Conservation (phyloP, 2,113 vertebrate genomes). For the Sterrhoptilus dennistouni region DNA sequence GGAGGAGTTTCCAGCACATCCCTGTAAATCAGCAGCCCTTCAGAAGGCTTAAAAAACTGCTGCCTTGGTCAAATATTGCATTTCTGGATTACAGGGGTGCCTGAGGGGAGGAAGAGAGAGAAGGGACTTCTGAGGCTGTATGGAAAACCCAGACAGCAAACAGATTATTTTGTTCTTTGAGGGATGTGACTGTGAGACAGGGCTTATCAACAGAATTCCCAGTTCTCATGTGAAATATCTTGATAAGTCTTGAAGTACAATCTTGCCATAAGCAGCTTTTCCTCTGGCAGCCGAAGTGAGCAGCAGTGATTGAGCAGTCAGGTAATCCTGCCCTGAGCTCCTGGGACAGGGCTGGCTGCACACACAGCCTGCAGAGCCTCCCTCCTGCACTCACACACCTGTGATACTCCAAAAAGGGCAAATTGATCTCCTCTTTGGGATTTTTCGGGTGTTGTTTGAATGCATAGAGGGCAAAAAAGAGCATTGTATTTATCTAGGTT, state of each 20-base stretch:
- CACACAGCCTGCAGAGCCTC: background rate
- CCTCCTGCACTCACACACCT: background rate
- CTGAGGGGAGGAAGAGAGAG: background rate
- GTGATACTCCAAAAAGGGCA: fast-evolving
- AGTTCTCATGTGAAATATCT: constrained; percentile 28
- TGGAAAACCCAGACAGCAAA: background rate
- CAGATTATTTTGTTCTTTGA: constrained; percentile 4
- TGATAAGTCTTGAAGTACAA: constrained; percentile 15
- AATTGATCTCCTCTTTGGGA: background rate
- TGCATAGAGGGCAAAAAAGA: background rate
- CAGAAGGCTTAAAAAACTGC: background rate
- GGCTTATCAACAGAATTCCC: constrained; percentile 43
- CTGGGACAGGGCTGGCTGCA: background rate
- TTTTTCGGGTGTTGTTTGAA: background rate
- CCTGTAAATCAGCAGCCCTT: background rate
- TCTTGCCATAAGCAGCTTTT: constrained; percentile 45
- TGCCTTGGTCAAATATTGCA: background rate
- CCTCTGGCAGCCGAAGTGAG: constrained; percentile 9
- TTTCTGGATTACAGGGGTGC: background rate
- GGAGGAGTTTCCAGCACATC: background rate
- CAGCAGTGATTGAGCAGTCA: background rate
- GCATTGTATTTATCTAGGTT: background rate
- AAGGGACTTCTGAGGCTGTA: background rate
- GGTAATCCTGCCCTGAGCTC: background rate
- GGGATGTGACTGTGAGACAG: background rate